Evolutionary conservation across 2,888 invertebrate species (phyloP), one percentile per base, ranked within the genome.

Genomic region (Pammene fasciana): DNA sequence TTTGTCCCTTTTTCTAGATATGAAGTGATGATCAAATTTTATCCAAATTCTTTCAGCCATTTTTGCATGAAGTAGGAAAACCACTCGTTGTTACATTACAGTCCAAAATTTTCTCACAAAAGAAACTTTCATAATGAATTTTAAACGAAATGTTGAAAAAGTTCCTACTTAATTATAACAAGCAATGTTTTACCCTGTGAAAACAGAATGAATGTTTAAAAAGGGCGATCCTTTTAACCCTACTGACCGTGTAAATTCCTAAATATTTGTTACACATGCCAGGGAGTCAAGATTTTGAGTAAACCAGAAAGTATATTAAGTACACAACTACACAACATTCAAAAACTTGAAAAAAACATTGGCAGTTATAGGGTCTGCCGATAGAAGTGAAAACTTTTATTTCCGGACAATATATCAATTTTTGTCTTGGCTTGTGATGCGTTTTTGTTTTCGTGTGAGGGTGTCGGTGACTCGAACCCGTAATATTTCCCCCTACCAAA

Each of bases 121-220:
- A 43, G 14, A 18, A 68, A 41, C 52, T 59, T 59, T 57, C n/a
- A 64, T 52, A 43, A 64, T 64, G 14, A 52, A 62, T 57, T 57
- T 57, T 45, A 65, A 59, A 45, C 34, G 9, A 46, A 34, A 16
- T 38, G 45, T 52, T 54, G 10, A 56, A 62, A 61, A 67, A 46
- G 57, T 52, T 68, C 64, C 64, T 38, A 34, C 57, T 59, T 65
- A 59, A 54, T 46, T 59, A 57, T 59, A 65, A 68, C 52, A 67
- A 64, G 68, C 68, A 68, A 59, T 59, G 52, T 68, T 64, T 52
- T 57, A 50, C 36, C 55, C 45, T 64, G 46, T 57, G 52, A 64
- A 68, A 68, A 54, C 67, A 41, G 50, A 59, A 68, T 65, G 59
- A 70, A 70, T 70, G 59, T 46, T 65, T 70, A 70, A 60, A 59